Percentiles rank a stretch among this genome's conserved stretches.
phyloP scores from a whole-genome alignment of 1,140 invertebrate species.

The Babylonia areolata region DNA sequence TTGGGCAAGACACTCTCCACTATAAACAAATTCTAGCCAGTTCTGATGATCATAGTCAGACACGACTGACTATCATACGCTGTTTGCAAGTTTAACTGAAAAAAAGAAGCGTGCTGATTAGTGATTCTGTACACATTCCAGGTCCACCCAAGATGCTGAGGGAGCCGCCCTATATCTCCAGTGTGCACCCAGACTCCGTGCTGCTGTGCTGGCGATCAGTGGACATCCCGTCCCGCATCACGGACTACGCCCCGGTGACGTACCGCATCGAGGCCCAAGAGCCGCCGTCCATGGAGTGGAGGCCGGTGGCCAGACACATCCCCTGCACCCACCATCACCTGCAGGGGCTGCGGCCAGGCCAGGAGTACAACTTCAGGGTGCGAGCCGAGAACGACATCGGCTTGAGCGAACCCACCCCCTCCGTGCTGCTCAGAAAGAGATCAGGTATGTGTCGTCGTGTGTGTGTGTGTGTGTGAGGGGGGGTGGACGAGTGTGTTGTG shows the following conservation, averaged over 20 bases:
- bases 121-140: constrained; percentile 26
- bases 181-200: constrained; percentile 62
- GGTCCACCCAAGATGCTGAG: constrained; percentile 67
- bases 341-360: constrained; percentile 62
- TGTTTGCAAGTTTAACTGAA: too few relatives aligned
- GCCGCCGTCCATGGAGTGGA: constrained; percentile 59
- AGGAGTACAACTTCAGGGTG: constrained; percentile 68
- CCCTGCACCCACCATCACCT: constrained; percentile 64
- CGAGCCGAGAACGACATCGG: constrained; percentile 91
- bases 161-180: constrained; percentile 63
- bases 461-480: too few relatives aligned
- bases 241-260: constrained; percentile 67
- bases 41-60: too few relatives aligned
- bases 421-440: constrained; percentile 61
- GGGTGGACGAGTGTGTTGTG: too few relatives aligned
- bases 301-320: constrained; percentile 61
- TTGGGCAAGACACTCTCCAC: too few relatives aligned
- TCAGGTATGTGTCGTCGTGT: constrained; percentile 60
- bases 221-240: constrained; percentile 65
- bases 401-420: constrained; percentile 69
- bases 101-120: too few relatives aligned
- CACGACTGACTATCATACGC: too few relatives aligned
- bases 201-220: constrained; percentile 68
- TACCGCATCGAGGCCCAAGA: constrained; percentile 65
- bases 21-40: too few relatives aligned